phyloP scores from a whole-genome alignment of 2,113 vertebrate genomes.

The Caranx ignobilis region DNA sequence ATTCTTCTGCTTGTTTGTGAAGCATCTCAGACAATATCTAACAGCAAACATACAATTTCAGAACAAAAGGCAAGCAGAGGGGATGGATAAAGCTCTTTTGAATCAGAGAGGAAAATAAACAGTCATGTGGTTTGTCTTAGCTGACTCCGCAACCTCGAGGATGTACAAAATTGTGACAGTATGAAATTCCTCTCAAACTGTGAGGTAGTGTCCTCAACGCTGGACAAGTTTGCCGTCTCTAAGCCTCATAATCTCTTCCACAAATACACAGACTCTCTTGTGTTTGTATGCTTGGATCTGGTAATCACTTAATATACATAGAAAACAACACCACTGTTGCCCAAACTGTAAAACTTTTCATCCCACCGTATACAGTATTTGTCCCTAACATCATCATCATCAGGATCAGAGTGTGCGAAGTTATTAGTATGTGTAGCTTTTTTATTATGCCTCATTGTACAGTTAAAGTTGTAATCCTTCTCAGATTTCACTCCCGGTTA shows the following conservation, averaged over 20 bases:
- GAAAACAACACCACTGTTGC: not conserved
- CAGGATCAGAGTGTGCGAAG: not conserved
- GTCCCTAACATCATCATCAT: not conserved
- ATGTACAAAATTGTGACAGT: too few relatives aligned
- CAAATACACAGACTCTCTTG: not conserved
- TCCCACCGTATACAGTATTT: too few relatives aligned
- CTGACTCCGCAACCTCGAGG: not conserved
- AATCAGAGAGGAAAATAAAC: constrained; percentile 26
- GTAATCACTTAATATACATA: not conserved
- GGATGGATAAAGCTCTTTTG: constrained; percentile 17
- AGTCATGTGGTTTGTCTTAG: not conserved
- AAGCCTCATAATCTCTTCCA: constrained; percentile 14
- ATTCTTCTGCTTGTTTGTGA: constrained; percentile 21
- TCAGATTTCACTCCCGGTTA: not conserved
- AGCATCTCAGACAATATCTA: constrained; percentile 6
- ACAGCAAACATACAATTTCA: not conserved
- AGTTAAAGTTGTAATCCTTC: not conserved
- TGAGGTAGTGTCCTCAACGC: not conserved
- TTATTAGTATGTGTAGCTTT: not conserved
- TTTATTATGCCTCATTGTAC: not conserved
- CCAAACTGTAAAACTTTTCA: not conserved
- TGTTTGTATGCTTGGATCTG: constrained; percentile 1
- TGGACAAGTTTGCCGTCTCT: constrained; percentile 6
- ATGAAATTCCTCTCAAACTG: constrained; percentile 19
- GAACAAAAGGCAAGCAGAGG: constrained; percentile 1